Evolutionary conservation across 2,113 vertebrate genomes (phyloP).

Genomic region (Proteles cristata): DNA sequence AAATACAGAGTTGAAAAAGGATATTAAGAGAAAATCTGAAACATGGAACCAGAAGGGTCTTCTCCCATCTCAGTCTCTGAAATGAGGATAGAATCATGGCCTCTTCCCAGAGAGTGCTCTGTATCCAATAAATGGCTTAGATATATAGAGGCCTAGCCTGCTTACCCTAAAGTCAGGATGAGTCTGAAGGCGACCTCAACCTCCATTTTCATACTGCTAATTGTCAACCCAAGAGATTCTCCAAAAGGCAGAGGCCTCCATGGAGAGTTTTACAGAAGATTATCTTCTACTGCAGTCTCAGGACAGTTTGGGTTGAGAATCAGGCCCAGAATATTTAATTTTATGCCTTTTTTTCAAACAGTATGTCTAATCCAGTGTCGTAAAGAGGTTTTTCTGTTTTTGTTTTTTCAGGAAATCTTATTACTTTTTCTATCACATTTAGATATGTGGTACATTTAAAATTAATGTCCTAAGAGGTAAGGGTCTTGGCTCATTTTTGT

Average conservation of each 20-base stretch:
- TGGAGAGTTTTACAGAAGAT: background rate
- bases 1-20: too few species aligned
- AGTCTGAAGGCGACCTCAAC: background rate
- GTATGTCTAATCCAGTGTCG: background rate
- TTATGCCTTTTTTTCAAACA: background rate
- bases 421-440: background rate
- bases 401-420: background rate
- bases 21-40: background rate
- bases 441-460: background rate
- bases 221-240: background rate
- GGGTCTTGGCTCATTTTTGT: background rate
- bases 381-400: background rate
- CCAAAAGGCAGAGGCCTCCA: background rate
- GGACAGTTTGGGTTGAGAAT: background rate
- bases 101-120: background rate
- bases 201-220: background rate
- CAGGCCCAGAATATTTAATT: background rate
- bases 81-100: background rate
- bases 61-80: background rate
- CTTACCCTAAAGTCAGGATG: background rate
- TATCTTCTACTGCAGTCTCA: background rate
- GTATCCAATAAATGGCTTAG: background rate
- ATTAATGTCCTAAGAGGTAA: background rate
- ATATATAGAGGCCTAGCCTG: background rate
- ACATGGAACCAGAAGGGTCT: accelerated